phyloP scores from a whole-genome alignment of 1,140 invertebrate species.

The Zaprionus nigranus region DNA sequence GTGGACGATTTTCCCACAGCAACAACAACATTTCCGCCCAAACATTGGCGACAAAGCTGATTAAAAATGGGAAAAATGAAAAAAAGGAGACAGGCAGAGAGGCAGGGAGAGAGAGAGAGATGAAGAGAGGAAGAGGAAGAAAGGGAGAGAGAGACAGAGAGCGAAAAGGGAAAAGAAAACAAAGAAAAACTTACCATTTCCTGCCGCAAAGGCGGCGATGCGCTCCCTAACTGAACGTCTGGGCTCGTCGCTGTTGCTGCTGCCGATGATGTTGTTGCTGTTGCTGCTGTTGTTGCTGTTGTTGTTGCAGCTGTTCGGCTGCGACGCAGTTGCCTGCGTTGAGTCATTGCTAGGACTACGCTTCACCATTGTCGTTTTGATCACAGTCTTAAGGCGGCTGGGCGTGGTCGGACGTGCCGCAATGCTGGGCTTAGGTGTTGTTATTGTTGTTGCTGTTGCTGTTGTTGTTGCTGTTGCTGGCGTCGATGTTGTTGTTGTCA shows the following conservation, averaged over 20 bases:
- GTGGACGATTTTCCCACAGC: constrained; percentile 63
- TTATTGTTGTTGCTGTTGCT: constrained; percentile 34
- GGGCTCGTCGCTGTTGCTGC: constrained; percentile 61
- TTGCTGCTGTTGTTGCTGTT: constrained; percentile 47
- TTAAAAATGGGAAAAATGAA: constrained; percentile 45
- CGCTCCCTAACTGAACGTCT: constrained; percentile 81
- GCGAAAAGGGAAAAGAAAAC: constrained; percentile 12
- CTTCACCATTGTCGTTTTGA: constrained; percentile 84
- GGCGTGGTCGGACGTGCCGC: constrained; percentile 79
- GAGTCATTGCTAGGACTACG: constrained; percentile 83
- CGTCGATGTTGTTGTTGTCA: constrained; percentile 54
- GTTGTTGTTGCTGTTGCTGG: constrained; percentile 42
- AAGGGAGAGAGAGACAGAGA: constrained; percentile 5
- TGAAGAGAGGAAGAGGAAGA: background rate
- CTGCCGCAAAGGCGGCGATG: constrained; percentile 82
- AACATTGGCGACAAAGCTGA: constrained; percentile 65
- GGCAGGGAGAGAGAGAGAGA: background rate
- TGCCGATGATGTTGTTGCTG: constrained; percentile 44
- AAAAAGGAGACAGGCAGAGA: background rate
- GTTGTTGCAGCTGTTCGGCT: constrained; percentile 58
- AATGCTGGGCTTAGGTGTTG: constrained; percentile 73
- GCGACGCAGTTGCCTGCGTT: constrained; percentile 63
- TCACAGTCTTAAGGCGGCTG: constrained; percentile 83
- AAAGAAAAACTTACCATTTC: constrained; percentile 79
- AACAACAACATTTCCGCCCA: constrained; percentile 57